Evolutionary conservation across 2,888 invertebrate species (phyloP), one percentile per base, ranked within the genome.

Genomic region (Lithosia quadra): DNA sequence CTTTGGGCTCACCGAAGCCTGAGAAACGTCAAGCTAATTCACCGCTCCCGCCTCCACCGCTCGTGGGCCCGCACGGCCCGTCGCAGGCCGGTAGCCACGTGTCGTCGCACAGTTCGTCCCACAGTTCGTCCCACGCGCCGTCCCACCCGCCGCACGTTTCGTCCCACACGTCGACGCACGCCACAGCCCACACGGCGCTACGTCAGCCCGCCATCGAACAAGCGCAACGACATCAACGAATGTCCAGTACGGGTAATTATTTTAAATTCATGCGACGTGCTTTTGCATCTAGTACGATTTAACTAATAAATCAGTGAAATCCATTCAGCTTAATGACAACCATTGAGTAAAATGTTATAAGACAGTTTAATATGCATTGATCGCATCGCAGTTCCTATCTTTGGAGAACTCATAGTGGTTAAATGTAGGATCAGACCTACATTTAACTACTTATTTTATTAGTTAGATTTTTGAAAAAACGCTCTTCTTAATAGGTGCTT

Each of bases 11-110:
- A 0, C 98, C 98, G 0, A 98, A 98, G 88, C 98, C 98, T 0
- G 98, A 98, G 90, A 98, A 98, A 91, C 96, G 98, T 2, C 98
- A 98, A 89, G 98, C 98, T 0, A 98, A 98, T 90, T 98, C 98
- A 0, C 98, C 98, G 0, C 90, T 98, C 36, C 98, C 98, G 8
- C 98, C 98, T 4, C 97, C 98, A 1, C 86, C 90, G 1, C 80
- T 60, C 39, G 65, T 72, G 28, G 68, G 62, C 34, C 55, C 74
- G 0, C 81, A 74, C 60, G 49, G 65, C n/a, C 8, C 74, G 0
- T 33, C 57, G 2, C 69, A 69, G 34, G 22, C 57, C 11, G 34
- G 13, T 21, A 34, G 49, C 8, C 62, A 69, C 53, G 22, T 15
- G 0, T 28, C 39, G 57, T 43, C 63, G 18, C 63, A 65, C 61